Evolutionary conservation across 2,797 vertebrate species (phyloP).

Genomic region (Xyrichtys novacula): DNA sequence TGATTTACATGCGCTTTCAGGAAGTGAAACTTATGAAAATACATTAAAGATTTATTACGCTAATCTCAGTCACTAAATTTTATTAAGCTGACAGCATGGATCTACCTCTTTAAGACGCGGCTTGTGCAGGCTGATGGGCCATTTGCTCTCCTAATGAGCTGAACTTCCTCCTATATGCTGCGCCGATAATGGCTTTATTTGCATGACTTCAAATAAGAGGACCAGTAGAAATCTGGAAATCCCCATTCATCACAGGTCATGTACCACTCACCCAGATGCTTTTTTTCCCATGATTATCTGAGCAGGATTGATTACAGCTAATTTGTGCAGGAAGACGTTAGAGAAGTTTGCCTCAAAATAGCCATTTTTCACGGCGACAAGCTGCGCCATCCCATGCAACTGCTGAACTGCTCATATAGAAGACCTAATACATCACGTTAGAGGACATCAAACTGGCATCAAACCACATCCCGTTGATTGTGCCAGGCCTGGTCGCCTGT

Average conservation of each 20-base stretch:
- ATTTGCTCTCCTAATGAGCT: slow-evolving; percentile 57
- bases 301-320: background rate
- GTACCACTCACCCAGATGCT: background rate
- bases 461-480: slow-evolving; percentile 34
- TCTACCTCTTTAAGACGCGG: slow-evolving; percentile 1
- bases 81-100: slow-evolving; percentile 10
- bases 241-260: slow-evolving; percentile 22
- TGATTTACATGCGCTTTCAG: too few species aligned
- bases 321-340: background rate
- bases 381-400: background rate
- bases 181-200: slow-evolving; percentile 45
- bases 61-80: slow-evolving; percentile 1
- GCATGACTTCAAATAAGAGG: slow-evolving; percentile 32
- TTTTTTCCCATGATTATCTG: background rate
- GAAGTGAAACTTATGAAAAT: background rate
- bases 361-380: too few species aligned
- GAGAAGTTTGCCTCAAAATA: slow-evolving; percentile 5
- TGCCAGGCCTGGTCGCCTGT: slow-evolving; percentile 8
- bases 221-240: slow-evolving; percentile 41
- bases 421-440: background rate
- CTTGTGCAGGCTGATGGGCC: slow-evolving; percentile 40
- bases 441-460: background rate
- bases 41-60: slow-evolving; percentile 18
- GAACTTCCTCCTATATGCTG: slow-evolving; percentile 37
- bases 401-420: background rate